These are phyloP conservation scores for Epizoanthus illoricatus DNA, from an alignment of 92 coral and sea anemone species.

Conservation along the genomic window DNA sequence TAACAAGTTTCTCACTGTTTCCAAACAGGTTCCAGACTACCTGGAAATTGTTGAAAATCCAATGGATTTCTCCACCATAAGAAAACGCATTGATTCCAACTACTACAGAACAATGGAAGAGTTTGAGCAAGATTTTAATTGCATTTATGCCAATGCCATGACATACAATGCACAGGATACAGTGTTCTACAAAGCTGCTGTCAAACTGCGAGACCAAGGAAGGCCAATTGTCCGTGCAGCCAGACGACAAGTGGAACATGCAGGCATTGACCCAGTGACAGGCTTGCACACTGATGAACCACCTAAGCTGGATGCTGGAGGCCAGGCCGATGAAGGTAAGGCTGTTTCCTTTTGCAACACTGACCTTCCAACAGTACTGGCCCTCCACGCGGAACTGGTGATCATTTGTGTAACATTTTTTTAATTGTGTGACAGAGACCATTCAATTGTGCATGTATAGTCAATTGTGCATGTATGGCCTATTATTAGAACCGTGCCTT, in stretches of 20 bases:
- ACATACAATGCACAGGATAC: slow-evolving; percentile 93
- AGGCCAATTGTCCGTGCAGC: slow-evolving; percentile 90
- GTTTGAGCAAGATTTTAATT: slow-evolving; percentile 92
- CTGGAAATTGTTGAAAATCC: slow-evolving; percentile 85
- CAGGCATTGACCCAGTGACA: slow-evolving; percentile 95
- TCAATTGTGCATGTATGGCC: too few species aligned
- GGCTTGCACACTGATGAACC: slow-evolving; percentile 91
- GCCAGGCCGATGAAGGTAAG: slow-evolving; percentile 94
- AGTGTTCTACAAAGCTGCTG: slow-evolving; percentile 92
- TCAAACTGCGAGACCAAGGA: slow-evolving; percentile 92
- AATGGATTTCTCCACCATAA: slow-evolving; percentile 93
- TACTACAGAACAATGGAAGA: slow-evolving; percentile 89
- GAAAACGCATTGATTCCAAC: slow-evolving; percentile 83
- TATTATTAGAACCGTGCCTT: too few species aligned
- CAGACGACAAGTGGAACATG: slow-evolving; percentile 88
- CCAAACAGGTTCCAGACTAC: slow-evolving; percentile 88
- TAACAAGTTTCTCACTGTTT: not conserved
- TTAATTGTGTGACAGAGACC: too few species aligned
- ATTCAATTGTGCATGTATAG: too few species aligned
- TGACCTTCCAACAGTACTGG: too few species aligned
- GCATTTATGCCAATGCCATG: slow-evolving; percentile 80
- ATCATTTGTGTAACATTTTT: too few species aligned
- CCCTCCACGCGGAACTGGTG: too few species aligned
- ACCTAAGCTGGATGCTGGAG: slow-evolving; percentile 89
- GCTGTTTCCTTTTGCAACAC: too few species aligned